phyloP scores from a whole-genome alignment of 2,888 invertebrate species.

The Idaea straminata region DNA sequence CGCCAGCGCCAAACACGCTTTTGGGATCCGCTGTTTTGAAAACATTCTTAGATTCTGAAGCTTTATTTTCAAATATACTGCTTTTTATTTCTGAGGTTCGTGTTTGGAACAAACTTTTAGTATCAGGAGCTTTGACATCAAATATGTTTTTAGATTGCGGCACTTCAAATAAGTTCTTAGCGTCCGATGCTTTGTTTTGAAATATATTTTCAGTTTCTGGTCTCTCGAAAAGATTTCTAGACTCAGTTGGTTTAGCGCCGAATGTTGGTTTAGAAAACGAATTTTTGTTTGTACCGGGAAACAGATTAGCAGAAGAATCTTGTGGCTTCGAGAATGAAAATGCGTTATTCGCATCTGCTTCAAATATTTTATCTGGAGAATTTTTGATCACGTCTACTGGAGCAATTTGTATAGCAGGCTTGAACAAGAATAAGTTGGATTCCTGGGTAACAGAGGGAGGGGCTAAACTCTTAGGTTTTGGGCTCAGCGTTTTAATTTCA shows the following conservation, averaged over 20 bases:
- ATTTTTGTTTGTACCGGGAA: constrained; percentile 31
- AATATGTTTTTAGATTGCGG: constrained; percentile 8
- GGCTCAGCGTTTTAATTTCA: constrained; percentile 37
- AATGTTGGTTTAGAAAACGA: not conserved
- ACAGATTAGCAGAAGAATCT: constrained; percentile 39
- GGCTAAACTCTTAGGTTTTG: constrained; percentile 33
- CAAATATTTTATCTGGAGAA: constrained; percentile 55
- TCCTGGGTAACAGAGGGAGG: constrained; percentile 26
- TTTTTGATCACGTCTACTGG: constrained; percentile 50
- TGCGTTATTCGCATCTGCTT: constrained; percentile 41
- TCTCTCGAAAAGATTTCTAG: constrained; percentile 1
- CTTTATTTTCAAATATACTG: constrained; percentile 7
- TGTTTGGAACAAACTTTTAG: constrained; percentile 27
- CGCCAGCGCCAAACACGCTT: not conserved
- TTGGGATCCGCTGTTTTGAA: not conserved
- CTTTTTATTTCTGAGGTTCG: constrained; percentile 11
- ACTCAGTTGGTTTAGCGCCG: not conserved
- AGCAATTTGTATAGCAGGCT: constrained; percentile 64
- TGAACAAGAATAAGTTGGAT: constrained; percentile 56
- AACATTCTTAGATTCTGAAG: constrained; percentile 15
- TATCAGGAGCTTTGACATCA: constrained; percentile 2
- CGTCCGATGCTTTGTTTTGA: constrained; percentile 5
- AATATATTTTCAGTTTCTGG: constrained; percentile 10
- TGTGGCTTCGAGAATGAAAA: constrained; percentile 71
- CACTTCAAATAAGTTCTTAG: constrained; percentile 6